Evolutionary conservation across 1,140 invertebrate species (phyloP).

Genomic region (Ectropis grisescens): DNA sequence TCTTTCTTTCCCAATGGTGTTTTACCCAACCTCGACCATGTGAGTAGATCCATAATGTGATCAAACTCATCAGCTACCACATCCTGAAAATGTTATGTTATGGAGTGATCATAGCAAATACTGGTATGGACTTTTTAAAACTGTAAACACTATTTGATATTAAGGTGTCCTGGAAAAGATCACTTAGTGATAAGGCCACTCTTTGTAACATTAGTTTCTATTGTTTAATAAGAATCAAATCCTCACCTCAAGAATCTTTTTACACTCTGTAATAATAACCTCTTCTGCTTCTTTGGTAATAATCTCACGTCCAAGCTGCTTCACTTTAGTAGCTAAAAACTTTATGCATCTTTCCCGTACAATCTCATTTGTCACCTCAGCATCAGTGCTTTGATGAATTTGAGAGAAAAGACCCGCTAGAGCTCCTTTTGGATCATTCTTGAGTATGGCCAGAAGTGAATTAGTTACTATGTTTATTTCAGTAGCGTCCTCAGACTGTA

Average conservation of each 20-base stretch:
- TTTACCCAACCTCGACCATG: slow-evolving; percentile 83
- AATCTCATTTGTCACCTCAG: slow-evolving; percentile 77
- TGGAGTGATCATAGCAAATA: too few relatives aligned
- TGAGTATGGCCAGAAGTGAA: slow-evolving; percentile 72
- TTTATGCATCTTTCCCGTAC: slow-evolving; percentile 90
- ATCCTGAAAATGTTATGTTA: slow-evolving; percentile 78
- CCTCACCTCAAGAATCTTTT: slow-evolving; percentile 85
- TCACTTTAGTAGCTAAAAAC: slow-evolving; percentile 88
- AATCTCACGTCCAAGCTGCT: slow-evolving; percentile 81
- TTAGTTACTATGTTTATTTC: slow-evolving; percentile 87
- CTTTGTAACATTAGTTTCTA: too few relatives aligned
- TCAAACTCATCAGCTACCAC: slow-evolving; percentile 94
- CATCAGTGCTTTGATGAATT: slow-evolving; percentile 83
- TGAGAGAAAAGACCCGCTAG: slow-evolving; percentile 90
- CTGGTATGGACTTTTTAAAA: too few relatives aligned
- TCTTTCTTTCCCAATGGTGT: slow-evolving; percentile 88
- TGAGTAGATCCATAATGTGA: slow-evolving; percentile 87
- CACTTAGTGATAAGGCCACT: too few relatives aligned
- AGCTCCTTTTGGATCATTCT: slow-evolving; percentile 76
- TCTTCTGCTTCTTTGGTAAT: slow-evolving; percentile 91
- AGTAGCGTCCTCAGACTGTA: slow-evolving; percentile 86
- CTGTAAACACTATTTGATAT: too few relatives aligned
- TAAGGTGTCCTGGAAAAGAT: too few relatives aligned
- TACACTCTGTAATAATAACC: slow-evolving; percentile 85
- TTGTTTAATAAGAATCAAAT: too few relatives aligned